A percentile compares a stretch with the other conserved stretches of the same genome.
Evolutionary conservation across 2,113 vertebrate genomes (phyloP).

Genomic region (Cryptomyrus ogoouensis): DNA sequence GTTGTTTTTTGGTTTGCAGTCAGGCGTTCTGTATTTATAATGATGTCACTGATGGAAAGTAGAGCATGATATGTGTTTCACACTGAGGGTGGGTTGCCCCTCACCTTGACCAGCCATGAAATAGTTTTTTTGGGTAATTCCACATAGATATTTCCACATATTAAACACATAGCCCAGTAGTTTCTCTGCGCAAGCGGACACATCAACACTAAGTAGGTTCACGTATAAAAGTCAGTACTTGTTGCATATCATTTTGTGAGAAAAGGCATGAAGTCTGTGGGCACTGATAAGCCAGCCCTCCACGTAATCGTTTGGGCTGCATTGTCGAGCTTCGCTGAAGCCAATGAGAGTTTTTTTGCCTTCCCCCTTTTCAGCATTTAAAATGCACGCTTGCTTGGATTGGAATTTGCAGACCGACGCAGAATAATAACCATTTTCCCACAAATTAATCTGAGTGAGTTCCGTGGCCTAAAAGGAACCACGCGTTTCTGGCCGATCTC

Average conservation of each 20-base stretch:
- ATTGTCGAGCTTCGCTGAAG: neutral
- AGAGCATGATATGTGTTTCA: neutral
- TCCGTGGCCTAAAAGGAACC: neutral
- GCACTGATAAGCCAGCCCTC: neutral
- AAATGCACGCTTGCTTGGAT: neutral
- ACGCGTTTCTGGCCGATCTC: neutral
- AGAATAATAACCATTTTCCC: neutral
- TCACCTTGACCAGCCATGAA: neutral
- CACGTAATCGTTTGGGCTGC: neutral
- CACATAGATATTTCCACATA: neutral
- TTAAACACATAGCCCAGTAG: neutral
- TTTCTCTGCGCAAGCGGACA: neutral
- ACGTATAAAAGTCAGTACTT: neutral
- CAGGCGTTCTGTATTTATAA: neutral
- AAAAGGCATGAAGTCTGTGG: neutral
- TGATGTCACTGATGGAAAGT: neutral
- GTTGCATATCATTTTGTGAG: neutral
- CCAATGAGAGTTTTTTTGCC: neutral
- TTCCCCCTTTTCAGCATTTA: neutral
- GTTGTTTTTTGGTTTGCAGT: neutral
- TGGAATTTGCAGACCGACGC: neutral
- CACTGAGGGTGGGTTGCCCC: neutral
- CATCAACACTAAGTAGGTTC: neutral
- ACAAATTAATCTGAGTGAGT: neutral
- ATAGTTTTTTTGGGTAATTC: neutral